These are phyloP conservation scores for Candidula unifasciata DNA, from an alignment of 2,888 invertebrate species.

Conservation along the genomic window DNA sequence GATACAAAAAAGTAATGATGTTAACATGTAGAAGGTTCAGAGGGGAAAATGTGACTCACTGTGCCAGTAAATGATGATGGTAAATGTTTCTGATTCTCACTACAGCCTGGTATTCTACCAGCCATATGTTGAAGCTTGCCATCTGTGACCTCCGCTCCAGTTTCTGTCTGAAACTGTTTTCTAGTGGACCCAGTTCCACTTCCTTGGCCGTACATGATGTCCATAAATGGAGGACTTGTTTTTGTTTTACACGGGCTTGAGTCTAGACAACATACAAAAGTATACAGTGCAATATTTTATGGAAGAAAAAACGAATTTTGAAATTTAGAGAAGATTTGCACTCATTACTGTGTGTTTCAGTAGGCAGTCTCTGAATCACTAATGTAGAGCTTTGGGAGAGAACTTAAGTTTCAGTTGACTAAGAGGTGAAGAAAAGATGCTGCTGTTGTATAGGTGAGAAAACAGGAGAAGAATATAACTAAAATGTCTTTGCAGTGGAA, in stretches of 20 bases:
- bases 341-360: too few species aligned
- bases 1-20: too few species aligned
- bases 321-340: too few species aligned
- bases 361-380: too few species aligned
- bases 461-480: too few species aligned
- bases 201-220: slow-evolving; percentile 65
- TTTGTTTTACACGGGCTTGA: slow-evolving; percentile 50
- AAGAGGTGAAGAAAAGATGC: too few species aligned
- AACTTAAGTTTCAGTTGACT: too few species aligned
- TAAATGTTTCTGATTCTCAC: slow-evolving; percentile 37
- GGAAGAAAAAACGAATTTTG: too few species aligned
- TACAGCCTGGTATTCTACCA: slow-evolving; percentile 16
- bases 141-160: slow-evolving; percentile 58
- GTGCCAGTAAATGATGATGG: slow-evolving; percentile 31
- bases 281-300: too few species aligned
- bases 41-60: slow-evolving; percentile 48
- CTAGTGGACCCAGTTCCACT: slow-evolving; percentile 62
- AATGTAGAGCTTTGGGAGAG: too few species aligned
- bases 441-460: too few species aligned
- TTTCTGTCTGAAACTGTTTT: slow-evolving; percentile 58
- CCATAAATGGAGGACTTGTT: slow-evolving; percentile 66
- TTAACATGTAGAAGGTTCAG: not conserved
- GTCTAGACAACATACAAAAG: slow-evolving; percentile 9
- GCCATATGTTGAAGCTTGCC: slow-evolving; percentile 62
- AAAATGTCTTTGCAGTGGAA: too few species aligned